Conservation (phyloP, 2,797 vertebrate genomes). For the Psittacula echo region DNA sequence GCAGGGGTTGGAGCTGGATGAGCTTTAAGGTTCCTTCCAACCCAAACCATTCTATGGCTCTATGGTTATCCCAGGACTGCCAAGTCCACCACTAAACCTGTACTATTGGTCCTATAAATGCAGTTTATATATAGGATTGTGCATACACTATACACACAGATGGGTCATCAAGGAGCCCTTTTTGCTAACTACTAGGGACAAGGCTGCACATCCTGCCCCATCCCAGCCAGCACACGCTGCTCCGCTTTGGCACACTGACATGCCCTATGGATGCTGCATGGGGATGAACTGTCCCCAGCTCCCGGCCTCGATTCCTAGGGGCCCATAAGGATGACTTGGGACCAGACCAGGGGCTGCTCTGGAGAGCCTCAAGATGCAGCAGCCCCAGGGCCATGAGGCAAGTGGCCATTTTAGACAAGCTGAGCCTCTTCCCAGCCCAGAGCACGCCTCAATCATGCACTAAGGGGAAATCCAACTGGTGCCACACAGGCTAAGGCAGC, state of each 20-base stretch:
- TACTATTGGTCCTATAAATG: not conserved
- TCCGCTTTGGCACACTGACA: not conserved
- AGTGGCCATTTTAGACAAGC: not conserved
- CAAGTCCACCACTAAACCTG: not conserved
- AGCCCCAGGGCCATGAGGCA: not conserved
- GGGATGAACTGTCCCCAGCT: not conserved
- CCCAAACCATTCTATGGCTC: too few relatives aligned
- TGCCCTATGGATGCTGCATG: not conserved
- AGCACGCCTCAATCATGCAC: accelerated
- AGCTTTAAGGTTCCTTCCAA: too few relatives aligned
- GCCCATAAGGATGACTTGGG: accelerated
- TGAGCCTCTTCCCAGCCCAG: not conserved
- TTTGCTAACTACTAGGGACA: not conserved
- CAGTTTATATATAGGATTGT: not conserved
- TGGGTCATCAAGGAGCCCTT: not conserved
- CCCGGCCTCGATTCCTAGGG: not conserved
- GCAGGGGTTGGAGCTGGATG: too few relatives aligned
- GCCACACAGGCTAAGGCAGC: not conserved
- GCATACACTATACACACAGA: not conserved
- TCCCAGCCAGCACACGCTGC: not conserved
- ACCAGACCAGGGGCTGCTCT: not conserved
- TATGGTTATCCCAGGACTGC: not conserved
- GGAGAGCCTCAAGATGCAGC: accelerated
- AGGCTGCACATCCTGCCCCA: not conserved
- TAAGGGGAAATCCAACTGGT: not conserved